These are phyloP conservation scores for Cossypha polioptera DNA, from an alignment of 2,797 vertebrate genomes.

Conservation along the genomic window DNA sequence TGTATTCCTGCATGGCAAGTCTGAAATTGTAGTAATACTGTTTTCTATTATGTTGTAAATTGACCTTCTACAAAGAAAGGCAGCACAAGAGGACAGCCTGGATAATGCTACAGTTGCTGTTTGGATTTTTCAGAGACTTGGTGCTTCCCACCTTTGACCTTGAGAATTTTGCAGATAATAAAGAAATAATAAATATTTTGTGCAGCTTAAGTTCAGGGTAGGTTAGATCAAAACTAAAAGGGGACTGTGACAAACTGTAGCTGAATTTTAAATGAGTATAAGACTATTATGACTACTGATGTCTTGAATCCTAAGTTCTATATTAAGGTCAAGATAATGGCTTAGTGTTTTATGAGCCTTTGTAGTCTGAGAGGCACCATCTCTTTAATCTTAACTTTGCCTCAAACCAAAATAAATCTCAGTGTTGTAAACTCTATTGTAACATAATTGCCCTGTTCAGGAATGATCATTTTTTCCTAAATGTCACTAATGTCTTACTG, in stretches of 20 bases:
- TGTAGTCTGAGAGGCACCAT: conserved; percentile 65
- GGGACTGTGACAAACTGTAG: conserved; percentile 67
- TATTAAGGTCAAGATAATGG: conserved; percentile 82
- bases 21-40: conserved; percentile 33
- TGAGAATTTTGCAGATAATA: conserved; percentile 74
- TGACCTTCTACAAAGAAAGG: conserved; percentile 25
- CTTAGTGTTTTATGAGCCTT: conserved; percentile 80
- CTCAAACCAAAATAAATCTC: conserved; percentile 82
- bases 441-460: conserved; percentile 76
- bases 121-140: conserved; percentile 34
- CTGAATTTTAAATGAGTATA: conserved; percentile 79
- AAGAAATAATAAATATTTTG: conserved; percentile 69
- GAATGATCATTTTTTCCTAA: conserved; percentile 77
- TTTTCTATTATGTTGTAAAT: conserved; percentile 49
- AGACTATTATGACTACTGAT: conserved; percentile 74
- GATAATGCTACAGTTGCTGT: background rate
- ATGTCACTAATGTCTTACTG: conserved; percentile 73
- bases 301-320: conserved; percentile 77
- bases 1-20: conserved; percentile 15
- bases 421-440: conserved; percentile 76
- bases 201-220: conserved; percentile 63
- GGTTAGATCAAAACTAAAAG: conserved; percentile 54
- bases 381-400: conserved; percentile 82
- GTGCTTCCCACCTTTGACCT: conserved; percentile 40
- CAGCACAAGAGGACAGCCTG: background rate